A percentile compares a stretch with the other conserved stretches of the same genome.
phyloP scores from a whole-genome alignment of 2,888 invertebrate genomes.

The Zele albiditarsus region DNA sequence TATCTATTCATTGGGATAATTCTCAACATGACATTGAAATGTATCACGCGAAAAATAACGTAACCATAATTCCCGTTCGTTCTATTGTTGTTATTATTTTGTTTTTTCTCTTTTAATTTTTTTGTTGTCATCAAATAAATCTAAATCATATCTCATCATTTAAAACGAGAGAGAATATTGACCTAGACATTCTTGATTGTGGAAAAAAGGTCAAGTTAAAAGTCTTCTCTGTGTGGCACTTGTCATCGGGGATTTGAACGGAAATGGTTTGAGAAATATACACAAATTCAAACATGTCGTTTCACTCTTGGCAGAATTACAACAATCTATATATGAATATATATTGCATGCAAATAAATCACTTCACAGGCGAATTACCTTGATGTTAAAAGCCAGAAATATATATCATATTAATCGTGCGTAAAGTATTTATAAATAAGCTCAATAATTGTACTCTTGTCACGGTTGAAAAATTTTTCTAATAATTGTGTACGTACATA shows the following conservation, averaged over 20 bases:
- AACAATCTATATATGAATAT: background rate
- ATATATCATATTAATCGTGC: constrained; percentile 1
- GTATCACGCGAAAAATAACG: background rate
- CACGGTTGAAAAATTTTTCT: background rate
- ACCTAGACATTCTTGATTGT: constrained; percentile 33
- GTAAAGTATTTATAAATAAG: constrained; percentile 9
- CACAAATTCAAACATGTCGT: constrained; percentile 15
- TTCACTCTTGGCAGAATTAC: constrained; percentile 25
- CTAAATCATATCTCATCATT: background rate
- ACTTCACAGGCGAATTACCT: background rate
- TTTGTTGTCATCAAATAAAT: background rate
- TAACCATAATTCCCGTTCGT: background rate
- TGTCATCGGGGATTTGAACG: background rate
- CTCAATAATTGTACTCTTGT: background rate
- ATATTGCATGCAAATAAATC: background rate
- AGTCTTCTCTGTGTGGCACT: background rate
- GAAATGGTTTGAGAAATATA: background rate
- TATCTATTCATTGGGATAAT: no score
- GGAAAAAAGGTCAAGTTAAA: constrained; percentile 6
- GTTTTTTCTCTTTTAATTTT: background rate
- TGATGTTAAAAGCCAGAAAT: background rate
- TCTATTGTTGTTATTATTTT: background rate
- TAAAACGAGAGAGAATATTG: constrained; percentile 25
- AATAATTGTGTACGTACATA: background rate
- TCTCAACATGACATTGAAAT: no score